Base-by-base conservation (phyloP, 2,113 vertebrate genomes). In the Rhinolophus sinicus region DNA sequence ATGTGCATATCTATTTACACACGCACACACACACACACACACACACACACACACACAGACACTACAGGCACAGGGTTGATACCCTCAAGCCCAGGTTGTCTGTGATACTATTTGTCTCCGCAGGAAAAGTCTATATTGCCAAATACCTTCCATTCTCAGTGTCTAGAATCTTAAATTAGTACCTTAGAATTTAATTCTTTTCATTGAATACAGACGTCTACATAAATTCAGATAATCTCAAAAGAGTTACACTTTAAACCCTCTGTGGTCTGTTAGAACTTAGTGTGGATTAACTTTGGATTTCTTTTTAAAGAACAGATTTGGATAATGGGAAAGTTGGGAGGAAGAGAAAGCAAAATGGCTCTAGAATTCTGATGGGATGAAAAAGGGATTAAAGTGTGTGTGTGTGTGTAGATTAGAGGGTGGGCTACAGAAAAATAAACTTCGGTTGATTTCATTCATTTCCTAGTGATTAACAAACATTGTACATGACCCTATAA, bases 291-390 rank as follows among this genome's bases (percentile, higher is more conserved):
- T 94, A 93, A 88, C 60, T 88, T 77, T 60, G 60, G 14, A 77
- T 76, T 97, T 94, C 64, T 90, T 97, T 93, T 76, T 58, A 56
- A 96, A 85, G 52, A 88, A 19, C 1, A 24, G 15, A 75, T 95
- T 82, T 93, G 70, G 50, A 18, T 82, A 80, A 69, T 13, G 64
- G 16, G 26, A 73, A 9, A 85, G 21, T 44, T 52, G 38, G 21
- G 56, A 72, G 38, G 7, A 58, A 67, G 30, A 88, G 76, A 77
- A 80, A 91, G 50, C 12, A 83, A 80, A 64, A 77, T 50, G 19
- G 22, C 22, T 22, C 35, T 73, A 64, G 50, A 83, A 86, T 95
- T 97, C 40, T 83, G 4, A 84, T 50, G 14, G 52, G 18, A 30
- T 80, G 5, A 56, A 78, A 91, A 82, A 30, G 9, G 4, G 7